Evolutionary conservation across 2,113 vertebrate species (phyloP).

Genomic region (Isurus oxyrinchus): DNA sequence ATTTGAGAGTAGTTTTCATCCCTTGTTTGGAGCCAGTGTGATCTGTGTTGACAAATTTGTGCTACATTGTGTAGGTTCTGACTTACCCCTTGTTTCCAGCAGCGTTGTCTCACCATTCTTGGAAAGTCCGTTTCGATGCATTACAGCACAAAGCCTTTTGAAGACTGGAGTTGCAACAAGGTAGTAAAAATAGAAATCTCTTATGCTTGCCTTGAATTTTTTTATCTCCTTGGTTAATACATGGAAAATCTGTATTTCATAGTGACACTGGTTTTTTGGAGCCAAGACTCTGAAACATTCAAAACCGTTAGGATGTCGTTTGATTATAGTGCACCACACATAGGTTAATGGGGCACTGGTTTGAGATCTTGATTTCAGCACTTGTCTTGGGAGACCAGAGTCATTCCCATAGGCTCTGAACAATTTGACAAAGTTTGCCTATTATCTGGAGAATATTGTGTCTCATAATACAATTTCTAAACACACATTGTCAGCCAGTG

Average conservation of each 20-base stretch:
- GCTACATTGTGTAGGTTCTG: neutral
- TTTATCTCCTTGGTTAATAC: neutral
- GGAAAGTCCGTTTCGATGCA: constrained; percentile 29
- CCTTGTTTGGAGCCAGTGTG: neutral
- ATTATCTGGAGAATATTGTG: no score
- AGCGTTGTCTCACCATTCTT: constrained; percentile 21
- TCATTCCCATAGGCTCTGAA: neutral
- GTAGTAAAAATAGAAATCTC: neutral
- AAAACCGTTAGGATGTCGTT: neutral
- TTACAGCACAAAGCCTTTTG: constrained; percentile 36
- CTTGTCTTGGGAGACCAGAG: neutral
- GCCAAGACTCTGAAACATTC: neutral
- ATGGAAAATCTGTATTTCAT: neutral
- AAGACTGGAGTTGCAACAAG: constrained; percentile 34
- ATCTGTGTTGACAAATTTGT: neutral
- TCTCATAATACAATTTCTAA: no score
- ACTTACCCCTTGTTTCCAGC: constrained; percentile 12
- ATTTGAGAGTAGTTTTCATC: constrained; percentile 22
- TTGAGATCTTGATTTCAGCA: neutral
- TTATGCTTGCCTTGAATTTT: neutral
- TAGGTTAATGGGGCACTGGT: neutral
- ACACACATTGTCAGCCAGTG: neutral
- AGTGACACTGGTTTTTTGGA: neutral
- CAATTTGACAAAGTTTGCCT: neutral
- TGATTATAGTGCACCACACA: neutral